Percentiles rank a stretch among this genome's conserved stretches.
Conservation (phyloP, 2,888 invertebrate genomes). For the Pseudeuparius sepicola region DNA sequence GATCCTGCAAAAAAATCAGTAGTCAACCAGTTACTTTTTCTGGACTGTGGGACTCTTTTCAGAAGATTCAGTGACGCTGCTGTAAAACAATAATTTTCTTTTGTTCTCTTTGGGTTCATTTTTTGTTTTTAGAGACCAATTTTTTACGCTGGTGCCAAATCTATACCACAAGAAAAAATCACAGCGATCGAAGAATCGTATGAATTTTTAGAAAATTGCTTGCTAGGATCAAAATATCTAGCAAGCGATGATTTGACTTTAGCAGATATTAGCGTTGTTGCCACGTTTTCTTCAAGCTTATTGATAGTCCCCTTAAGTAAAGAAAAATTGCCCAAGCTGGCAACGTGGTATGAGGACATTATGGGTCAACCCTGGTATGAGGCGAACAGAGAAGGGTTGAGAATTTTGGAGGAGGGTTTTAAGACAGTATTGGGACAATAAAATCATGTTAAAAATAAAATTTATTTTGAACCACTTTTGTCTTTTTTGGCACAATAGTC, state of each 20-base stretch:
- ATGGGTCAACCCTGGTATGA: background rate
- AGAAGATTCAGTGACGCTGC: constrained; percentile 26
- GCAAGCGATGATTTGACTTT: constrained; percentile 38
- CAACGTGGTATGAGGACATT: background rate
- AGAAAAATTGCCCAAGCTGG: background rate
- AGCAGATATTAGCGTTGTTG: constrained; percentile 32
- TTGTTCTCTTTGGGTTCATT: too few species aligned
- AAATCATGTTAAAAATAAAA: constrained; percentile 1
- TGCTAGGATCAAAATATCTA: constrained; percentile 41
- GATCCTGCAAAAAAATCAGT: constrained; percentile 41
- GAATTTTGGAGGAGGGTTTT: background rate
- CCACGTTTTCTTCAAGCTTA: too few species aligned
- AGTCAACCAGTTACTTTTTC: constrained; percentile 45
- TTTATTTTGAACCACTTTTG: background rate
- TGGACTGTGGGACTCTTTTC: constrained; percentile 44
- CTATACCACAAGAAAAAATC: constrained; percentile 12
- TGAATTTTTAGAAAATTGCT: constrained; percentile 40
- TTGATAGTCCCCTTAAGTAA: too few species aligned
- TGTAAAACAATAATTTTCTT: constrained; percentile 11
- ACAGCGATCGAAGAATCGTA: constrained; percentile 34
- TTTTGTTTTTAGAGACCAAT: constrained; percentile 19
- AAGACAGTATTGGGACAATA: background rate
- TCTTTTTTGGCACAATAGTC: background rate
- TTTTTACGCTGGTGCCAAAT: constrained; percentile 19
- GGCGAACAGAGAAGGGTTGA: background rate